Base-by-base conservation (phyloP, 2,888 invertebrate genomes). In the Theristus sp. region DNA sequence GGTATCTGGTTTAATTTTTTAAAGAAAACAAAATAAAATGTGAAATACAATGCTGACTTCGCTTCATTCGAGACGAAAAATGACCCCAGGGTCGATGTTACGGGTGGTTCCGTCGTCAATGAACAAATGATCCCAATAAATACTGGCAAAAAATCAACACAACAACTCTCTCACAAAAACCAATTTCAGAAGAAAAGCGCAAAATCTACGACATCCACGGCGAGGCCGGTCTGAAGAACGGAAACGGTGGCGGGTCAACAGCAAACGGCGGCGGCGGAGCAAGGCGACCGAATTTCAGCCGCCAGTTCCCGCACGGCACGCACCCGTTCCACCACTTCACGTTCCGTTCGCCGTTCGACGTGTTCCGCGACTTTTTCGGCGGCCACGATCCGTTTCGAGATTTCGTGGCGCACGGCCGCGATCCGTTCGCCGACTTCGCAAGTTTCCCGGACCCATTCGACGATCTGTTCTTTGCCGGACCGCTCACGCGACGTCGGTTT, bases 321-420 rank as follows among this genome's bases (percentile, higher is more conserved):
- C 22, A 24, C 61, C 57, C 61, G 22, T 59, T 64, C 22, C 22
- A 62, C 54, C 65, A 65, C 53, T 64, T 66, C 53, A 46, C 53
- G 59, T 98, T 98, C 84, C 84, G 94, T 75, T 91, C 94, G 75
- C 96, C 96, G 28, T 90, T 93, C 73, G 96, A 96, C 71, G 93
- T 98, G 60, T 98, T 98, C 79, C 84, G 89, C 79, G 98, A 98
- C 76, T 98, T 98, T 80, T 98, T 98, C 76, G 88, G 88, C 55
- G 85, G 49, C 3, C 24, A n/a, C n/a, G 49, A 24, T 49, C n/a
- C 24, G 49, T 38, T 38, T 17, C 10, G 10, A 6, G 59, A 59
- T 31, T 55, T 54, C 47, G 28, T 56, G 25, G 10, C 28, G 46
- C 30, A 20, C 25, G 58, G 58, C 29, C 28, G 10, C 54, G 68